Conservation (phyloP, 2,113 vertebrate genomes). For the Psilopsiagon aymara region DNA sequence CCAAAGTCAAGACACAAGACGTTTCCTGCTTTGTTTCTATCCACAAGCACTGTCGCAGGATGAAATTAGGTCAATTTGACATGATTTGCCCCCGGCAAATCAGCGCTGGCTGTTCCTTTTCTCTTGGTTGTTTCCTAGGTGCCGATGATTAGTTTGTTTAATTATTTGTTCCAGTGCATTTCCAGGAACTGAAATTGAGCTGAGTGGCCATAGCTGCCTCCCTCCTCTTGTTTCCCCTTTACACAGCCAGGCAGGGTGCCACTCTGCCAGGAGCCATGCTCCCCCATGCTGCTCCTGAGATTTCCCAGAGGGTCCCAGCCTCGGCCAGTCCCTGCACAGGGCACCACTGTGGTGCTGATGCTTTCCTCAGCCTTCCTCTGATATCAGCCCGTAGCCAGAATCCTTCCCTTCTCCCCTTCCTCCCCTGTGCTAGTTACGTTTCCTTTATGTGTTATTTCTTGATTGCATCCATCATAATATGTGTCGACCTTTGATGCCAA, state of each 20-base stretch:
- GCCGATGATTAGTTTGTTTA: conserved; percentile 53
- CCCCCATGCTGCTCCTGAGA: fast-evolving
- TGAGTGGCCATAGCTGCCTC: neutral
- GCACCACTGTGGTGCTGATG: fast-evolving
- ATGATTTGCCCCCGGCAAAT: conserved; percentile 41
- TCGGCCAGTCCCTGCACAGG: neutral
- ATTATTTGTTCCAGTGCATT: conserved; percentile 64
- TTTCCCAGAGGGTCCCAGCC: neutral
- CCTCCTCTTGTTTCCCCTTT: neutral
- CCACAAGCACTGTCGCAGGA: neutral
- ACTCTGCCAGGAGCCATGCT: fast-evolving
- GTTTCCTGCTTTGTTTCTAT: neutral
- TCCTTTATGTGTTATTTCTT: neutral
- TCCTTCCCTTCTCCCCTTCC: neutral
- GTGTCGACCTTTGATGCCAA: neutral
- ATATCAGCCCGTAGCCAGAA: neutral
- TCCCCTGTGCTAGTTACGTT: neutral
- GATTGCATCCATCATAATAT: neutral
- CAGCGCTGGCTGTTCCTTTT: conserved; percentile 27
- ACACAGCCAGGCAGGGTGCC: neutral
- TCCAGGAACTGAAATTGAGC: conserved; percentile 35
- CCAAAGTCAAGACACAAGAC: neutral
- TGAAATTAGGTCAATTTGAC: conserved; percentile 53
- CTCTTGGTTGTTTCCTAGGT: conserved; percentile 60
- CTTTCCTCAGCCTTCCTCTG: neutral